Evolutionary conservation across 2,888 invertebrate genomes (phyloP).

Genomic region (Loripinus fragilis): DNA sequence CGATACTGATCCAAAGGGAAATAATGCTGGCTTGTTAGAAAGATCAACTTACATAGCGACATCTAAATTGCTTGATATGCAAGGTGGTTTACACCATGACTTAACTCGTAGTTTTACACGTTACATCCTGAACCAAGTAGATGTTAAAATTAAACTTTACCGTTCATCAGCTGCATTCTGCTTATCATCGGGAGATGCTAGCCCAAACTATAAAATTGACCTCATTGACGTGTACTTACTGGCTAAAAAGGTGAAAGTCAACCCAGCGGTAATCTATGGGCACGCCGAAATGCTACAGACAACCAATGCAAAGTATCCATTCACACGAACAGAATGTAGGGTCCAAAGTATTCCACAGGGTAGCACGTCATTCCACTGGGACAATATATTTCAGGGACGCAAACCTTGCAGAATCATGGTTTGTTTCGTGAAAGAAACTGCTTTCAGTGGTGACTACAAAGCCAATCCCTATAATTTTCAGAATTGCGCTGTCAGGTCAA

Average conservation of each 20-base stretch:
- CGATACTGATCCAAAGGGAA: constrained; percentile 12
- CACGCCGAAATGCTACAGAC: constrained; percentile 33
- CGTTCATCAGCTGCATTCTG: not conserved
- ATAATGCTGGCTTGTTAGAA: not conserved
- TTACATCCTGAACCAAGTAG: constrained; percentile 7
- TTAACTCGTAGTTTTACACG: not conserved
- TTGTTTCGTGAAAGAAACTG: not conserved
- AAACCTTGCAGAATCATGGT: constrained; percentile 15
- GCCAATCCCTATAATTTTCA: constrained; percentile 14
- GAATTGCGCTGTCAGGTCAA: not conserved
- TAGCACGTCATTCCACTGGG: constrained; percentile 13
- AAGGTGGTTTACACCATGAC: not conserved
- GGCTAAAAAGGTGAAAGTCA: constrained; percentile 35
- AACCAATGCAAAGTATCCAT: constrained; percentile 12
- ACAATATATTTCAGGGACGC: constrained; percentile 14
- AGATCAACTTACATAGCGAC: not conserved
- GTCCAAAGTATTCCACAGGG: not conserved
- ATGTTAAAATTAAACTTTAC: constrained; percentile 18
- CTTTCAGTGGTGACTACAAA: not conserved
- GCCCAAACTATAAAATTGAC: constrained; percentile 19
- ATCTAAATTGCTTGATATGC: constrained; percentile 1
- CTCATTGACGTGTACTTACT: not conserved
- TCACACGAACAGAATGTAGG: not conserved
- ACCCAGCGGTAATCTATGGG: constrained; percentile 46
- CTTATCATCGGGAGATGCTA: not conserved